These are phyloP conservation scores for Cyphomyrus plagiostoma DNA, from an alignment of 2,113 vertebrate genomes.

Conservation along the genomic window DNA sequence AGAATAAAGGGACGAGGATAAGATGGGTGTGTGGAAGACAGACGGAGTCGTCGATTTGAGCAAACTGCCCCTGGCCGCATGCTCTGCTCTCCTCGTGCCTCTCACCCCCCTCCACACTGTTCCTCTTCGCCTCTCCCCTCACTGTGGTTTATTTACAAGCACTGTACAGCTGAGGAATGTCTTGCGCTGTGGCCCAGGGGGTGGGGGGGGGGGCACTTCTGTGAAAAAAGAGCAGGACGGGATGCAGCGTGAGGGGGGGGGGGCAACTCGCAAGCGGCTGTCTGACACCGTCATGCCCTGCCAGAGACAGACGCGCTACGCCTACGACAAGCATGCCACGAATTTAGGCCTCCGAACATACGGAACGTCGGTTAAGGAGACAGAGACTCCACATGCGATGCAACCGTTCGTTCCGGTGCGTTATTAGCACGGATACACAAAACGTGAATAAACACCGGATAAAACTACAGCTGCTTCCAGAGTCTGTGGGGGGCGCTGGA, in stretches of 20 bases:
- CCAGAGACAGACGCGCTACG: not conserved
- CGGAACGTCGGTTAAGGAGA: not conserved
- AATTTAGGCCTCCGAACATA: not conserved
- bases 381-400: not conserved
- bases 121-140: conserved; percentile 48
- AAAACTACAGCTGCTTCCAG: not conserved
- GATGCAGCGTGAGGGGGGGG: conserved; percentile 1
- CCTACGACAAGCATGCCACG: not conserved
- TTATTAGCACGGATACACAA: not conserved
- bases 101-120: conserved; percentile 26
- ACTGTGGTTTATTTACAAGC: conserved; percentile 60
- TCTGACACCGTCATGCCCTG: not conserved
- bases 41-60: conserved; percentile 21
- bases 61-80: conserved; percentile 17
- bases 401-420: not conserved
- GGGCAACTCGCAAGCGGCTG: not conserved
- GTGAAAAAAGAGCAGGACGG: conserved; percentile 41
- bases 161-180: conserved; percentile 56
- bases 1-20: conserved; percentile 46
- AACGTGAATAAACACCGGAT: not conserved
- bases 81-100: conserved; percentile 29
- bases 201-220: conserved; percentile 39
- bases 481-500: not conserved
- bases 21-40: conserved; percentile 28
- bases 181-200: conserved; percentile 29